Percentiles rank a stretch among this genome's conserved stretches.
Conservation (phyloP, 2,797 vertebrate genomes). For the Bufotes viridis region DNA sequence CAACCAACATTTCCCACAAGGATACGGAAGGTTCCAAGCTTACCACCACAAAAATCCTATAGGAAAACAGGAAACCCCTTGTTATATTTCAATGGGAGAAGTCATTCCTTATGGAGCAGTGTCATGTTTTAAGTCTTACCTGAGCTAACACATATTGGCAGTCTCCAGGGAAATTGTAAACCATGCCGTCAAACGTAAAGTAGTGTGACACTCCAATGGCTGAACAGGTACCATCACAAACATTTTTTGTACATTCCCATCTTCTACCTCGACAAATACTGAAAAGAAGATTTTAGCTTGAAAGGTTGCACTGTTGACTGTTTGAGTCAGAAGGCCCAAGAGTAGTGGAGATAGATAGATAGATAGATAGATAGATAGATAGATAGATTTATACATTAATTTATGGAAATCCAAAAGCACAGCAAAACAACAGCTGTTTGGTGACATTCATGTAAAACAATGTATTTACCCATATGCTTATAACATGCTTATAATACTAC, state of each 20-base stretch:
- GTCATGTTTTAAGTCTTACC: conserved; percentile 75
- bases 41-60: conserved; percentile 87
- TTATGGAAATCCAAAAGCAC: not conserved
- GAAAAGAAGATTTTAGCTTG: conserved; percentile 45
- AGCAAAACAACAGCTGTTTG: conserved; percentile 12
- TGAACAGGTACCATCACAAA: conserved; percentile 87
- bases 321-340: not conserved
- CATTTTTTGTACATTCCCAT: conserved; percentile 86
- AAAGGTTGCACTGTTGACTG: not conserved
- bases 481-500: conserved; percentile 3
- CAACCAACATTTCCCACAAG: conserved; percentile 92
- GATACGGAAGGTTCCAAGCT: conserved; percentile 86
- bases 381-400: not conserved
- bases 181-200: conserved; percentile 91
- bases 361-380: conserved; percentile 14
- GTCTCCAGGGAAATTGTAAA: conserved; percentile 88
- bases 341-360: not conserved
- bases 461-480: not conserved
- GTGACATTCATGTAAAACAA: conserved; percentile 32
- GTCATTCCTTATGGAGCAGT: not conserved
- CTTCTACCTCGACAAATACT: conserved; percentile 88
- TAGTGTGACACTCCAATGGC: conserved; percentile 88
- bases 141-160: conserved; percentile 94
- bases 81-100: not conserved
- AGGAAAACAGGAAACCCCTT: not conserved